Evolutionary conservation across 1,140 invertebrate species (phyloP).

Genomic region (Drosophila ironensis): DNA sequence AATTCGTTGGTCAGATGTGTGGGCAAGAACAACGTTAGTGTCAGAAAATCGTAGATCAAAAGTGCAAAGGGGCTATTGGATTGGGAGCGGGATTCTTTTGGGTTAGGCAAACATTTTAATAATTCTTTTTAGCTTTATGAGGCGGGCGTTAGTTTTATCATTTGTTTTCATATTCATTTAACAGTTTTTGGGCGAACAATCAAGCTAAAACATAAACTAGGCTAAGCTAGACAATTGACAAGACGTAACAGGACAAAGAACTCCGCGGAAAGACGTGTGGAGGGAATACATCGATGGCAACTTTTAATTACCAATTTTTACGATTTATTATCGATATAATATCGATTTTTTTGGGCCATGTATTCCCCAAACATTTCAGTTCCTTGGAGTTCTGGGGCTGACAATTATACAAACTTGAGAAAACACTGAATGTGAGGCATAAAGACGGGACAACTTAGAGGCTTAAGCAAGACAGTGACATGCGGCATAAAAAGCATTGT

Average conservation of each 20-base stretch:
- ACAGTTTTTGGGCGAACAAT: constrained; percentile 5
- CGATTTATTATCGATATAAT: too few species aligned
- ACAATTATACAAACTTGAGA: neutral
- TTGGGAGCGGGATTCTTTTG: neutral
- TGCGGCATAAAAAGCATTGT: neutral
- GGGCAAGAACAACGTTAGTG: constrained; percentile 1
- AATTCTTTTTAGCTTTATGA: too few species aligned
- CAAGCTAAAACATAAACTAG: constrained; percentile 1
- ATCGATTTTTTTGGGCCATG: too few species aligned
- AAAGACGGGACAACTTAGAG: neutral
- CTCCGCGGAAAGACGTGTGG: neutral
- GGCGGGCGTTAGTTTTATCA: neutral
- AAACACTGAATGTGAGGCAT: constrained; percentile 2
- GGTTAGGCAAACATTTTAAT: too few species aligned
- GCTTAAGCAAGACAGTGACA: constrained; percentile 2
- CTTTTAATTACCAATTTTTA: too few species aligned
- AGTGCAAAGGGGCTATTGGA: neutral
- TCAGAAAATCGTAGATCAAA: neutral
- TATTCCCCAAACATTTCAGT: too few species aligned
- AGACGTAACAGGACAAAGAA: neutral
- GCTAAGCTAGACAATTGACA: constrained; percentile 6
- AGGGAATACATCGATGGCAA: neutral
- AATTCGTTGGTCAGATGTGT: constrained; percentile 38
- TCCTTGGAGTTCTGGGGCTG: neutral
- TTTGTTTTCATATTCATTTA: neutral